These are phyloP conservation scores for Acipenser oxyrinchus DNA, from an alignment of 2,797 vertebrate genomes.

Conservation along the genomic window DNA sequence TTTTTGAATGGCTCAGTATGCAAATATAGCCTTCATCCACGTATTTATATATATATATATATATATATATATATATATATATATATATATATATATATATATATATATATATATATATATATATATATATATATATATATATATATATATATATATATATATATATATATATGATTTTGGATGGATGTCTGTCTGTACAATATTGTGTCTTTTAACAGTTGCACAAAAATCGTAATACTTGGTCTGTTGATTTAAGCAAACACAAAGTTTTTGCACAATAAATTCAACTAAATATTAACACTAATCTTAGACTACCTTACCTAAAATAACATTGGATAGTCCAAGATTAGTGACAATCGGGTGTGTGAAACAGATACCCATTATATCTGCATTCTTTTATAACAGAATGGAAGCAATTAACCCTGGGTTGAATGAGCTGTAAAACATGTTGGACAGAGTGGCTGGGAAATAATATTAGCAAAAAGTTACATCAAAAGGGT, in stretches of 20 bases:
- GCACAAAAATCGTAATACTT: conserved; percentile 18
- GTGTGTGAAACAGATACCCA: conserved; percentile 8
- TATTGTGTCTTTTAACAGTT: conserved; percentile 15
- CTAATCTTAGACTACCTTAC: conserved; percentile 17
- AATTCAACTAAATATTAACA: conserved; percentile 20
- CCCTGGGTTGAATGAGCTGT: not conserved
- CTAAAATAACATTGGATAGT: conserved; percentile 22
- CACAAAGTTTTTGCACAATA: conserved; percentile 51
- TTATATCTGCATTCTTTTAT: conserved; percentile 17
- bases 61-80: too few species aligned
- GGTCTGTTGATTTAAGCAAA: conserved; percentile 24
- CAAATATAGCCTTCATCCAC: not conserved
- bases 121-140: too few species aligned
- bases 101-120: too few species aligned
- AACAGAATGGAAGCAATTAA: not conserved
- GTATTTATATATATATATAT: too few species aligned
- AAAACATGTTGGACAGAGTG: not conserved
- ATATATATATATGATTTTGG: not conserved
- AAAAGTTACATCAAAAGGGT: too few species aligned
- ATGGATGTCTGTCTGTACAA: conserved; percentile 10
- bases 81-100: too few species aligned
- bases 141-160: too few species aligned
- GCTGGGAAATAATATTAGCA: conserved; percentile 10
- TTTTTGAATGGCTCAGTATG: too few species aligned
- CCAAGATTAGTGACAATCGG: conserved; percentile 21